Evolutionary conservation across 30 jellyfish, hydroid and myxozoan genomes (phyloP).

Genomic region (Hydractinia echinata): DNA sequence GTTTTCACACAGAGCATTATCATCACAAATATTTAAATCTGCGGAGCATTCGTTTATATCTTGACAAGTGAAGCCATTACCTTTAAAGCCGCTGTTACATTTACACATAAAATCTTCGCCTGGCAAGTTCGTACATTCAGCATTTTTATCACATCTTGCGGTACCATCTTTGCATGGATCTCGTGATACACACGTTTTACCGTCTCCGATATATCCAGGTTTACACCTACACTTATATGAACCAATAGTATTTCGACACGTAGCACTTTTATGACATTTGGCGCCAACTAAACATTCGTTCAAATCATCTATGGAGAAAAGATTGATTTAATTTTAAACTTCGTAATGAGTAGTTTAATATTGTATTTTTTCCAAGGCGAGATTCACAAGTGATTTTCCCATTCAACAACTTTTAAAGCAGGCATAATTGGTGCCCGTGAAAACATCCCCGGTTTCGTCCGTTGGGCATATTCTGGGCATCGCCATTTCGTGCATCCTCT

Average conservation of each 20-base stretch:
- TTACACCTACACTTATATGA: constrained; percentile 43
- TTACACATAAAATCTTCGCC: constrained; percentile 32
- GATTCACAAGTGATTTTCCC: too few species aligned
- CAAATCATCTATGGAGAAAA: background rate
- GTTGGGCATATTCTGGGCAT: too few species aligned
- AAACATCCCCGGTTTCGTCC: too few species aligned
- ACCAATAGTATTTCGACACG: constrained; percentile 44
- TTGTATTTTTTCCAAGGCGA: too few species aligned
- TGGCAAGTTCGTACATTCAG: constrained; percentile 23
- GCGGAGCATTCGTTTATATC: constrained; percentile 48
- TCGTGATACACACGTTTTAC: constrained; percentile 10
- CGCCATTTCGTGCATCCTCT: too few species aligned
- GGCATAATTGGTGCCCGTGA: too few species aligned
- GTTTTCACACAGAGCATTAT: background rate
- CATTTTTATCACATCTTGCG: constrained; percentile 18
- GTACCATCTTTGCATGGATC: constrained; percentile 24
- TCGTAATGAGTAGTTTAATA: too few species aligned
- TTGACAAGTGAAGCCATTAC: constrained; percentile 43
- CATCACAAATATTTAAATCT: background rate
- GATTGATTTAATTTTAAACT: too few species aligned
- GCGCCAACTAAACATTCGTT: background rate
- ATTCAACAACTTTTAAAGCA: too few species aligned
- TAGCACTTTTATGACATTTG: constrained; percentile 31
- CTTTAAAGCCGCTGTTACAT: constrained; percentile 46
- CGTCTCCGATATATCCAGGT: constrained; percentile 33